Percentiles rank a stretch among this genome's conserved stretches.
phyloP scores from a whole-genome alignment of 1,140 invertebrate species.

The Meloidogyne exigua region DNA sequence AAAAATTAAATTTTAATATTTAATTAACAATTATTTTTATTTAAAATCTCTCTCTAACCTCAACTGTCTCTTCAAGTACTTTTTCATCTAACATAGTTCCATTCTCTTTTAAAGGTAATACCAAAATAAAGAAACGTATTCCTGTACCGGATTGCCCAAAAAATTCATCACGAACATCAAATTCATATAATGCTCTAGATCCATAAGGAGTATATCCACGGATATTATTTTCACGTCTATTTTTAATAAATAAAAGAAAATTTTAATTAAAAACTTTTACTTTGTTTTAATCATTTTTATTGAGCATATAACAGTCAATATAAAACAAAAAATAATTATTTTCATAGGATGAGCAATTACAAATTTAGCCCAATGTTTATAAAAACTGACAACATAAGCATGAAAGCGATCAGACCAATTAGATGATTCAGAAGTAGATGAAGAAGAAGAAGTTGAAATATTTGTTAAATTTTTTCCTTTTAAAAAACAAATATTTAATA shows the following conservation, averaged over 20 bases:
- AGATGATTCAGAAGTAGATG: background rate
- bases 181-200: constrained; percentile 37
- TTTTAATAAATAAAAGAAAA: background rate
- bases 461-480: background rate
- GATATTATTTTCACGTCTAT: constrained; percentile 41
- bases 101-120: constrained; percentile 30
- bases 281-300: constrained; percentile 40
- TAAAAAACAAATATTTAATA: background rate
- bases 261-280: constrained; percentile 26
- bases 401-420: constrained; percentile 8
- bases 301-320: constrained; percentile 40
- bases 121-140: constrained; percentile 33
- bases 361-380: constrained; percentile 39
- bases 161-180: constrained; percentile 44
- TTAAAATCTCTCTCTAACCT: too few species aligned
- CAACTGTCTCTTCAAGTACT: constrained; percentile 36
- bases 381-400: constrained; percentile 18
- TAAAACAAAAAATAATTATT: constrained; percentile 37
- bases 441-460: background rate
- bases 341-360: constrained; percentile 31
- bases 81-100: constrained; percentile 29
- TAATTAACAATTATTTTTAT: too few species aligned
- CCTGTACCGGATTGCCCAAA: constrained; percentile 32
- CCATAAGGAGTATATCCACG: constrained; percentile 47
- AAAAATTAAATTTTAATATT: too few species aligned